phyloP scores from a whole-genome alignment of 2,888 invertebrate genomes.

The Melieria picta region DNA sequence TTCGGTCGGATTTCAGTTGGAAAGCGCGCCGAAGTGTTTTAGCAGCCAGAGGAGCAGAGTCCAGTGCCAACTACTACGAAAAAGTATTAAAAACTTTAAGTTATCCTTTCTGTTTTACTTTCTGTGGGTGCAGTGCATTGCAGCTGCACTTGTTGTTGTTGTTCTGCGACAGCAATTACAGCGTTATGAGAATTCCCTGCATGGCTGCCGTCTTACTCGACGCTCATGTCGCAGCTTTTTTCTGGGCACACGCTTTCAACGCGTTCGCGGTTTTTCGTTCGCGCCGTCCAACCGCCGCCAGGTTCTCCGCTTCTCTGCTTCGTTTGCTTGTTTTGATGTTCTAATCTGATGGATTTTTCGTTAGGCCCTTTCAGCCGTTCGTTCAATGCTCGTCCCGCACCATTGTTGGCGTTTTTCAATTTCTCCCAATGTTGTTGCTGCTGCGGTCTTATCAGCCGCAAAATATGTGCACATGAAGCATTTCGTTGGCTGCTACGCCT shows the following conservation, averaged over 20 bases:
- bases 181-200: slow-evolving; percentile 24
- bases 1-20: too few relatives aligned
- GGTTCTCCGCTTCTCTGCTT: slow-evolving; percentile 13
- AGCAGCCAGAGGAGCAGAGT: slow-evolving; percentile 7
- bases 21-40: background rate
- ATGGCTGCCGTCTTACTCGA: background rate
- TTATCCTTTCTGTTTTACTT: slow-evolving; percentile 22
- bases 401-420: too few relatives aligned
- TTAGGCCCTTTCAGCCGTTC: slow-evolving; percentile 21
- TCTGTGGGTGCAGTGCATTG: background rate
- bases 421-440: too few relatives aligned
- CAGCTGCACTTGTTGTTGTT: background rate
- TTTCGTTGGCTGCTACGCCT: too few relatives aligned
- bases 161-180: slow-evolving; percentile 29
- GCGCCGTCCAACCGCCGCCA: background rate
- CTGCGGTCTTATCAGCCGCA: too few relatives aligned
- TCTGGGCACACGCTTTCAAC: too few relatives aligned
- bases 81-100: slow-evolving; percentile 35
- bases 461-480: too few relatives aligned
- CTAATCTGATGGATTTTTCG: slow-evolving; percentile 41
- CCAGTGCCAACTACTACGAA: slow-evolving; percentile 15
- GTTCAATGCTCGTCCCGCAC: too few relatives aligned
- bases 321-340: slow-evolving; percentile 32
- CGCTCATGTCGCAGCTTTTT: background rate
- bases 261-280: background rate